Evolutionary conservation across 2,888 invertebrate species (phyloP), one percentile per base, ranked within the genome.

Genomic region (Hirtodrosophila alboralis): DNA sequence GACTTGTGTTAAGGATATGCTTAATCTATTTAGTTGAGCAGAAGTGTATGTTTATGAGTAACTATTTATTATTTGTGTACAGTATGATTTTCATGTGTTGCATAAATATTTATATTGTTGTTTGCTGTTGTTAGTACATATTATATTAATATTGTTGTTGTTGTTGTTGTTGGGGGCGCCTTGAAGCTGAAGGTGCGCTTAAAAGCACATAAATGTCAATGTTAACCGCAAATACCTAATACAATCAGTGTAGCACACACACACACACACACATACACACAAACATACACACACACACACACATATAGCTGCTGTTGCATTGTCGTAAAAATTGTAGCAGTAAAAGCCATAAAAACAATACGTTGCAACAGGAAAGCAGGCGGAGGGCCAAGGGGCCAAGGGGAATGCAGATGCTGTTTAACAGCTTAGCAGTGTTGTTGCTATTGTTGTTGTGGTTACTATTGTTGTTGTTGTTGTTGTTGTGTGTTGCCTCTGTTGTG

Each of bases 131-230:
- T 26, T 27, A 10, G 8, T n/a, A n/a, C n/a, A n/a, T n/a, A n/a
- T n/a, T n/a, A n/a, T n/a, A n/a, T n/a, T n/a, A n/a, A n/a, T 36
- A 34, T 41, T 41, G 3, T 44, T 21, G 30, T 23, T 30, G 18
- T 12, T n/a, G 13, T 40, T 8, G 7, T 43, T 31, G 14, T n/a
- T 13, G 27, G 33, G 28, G 27, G 37, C 21, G 51, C 18, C 30
- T 44, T 40, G 9, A 44, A 31, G 48, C 21, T 26, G 14, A 45
- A 41, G 41, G 12, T 58, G 45, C 59, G 66, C 64, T 70, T 52
- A 71, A 64, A 64, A 57, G 62, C 38, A 60, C 77, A 80, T 84
- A 65, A 80, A 75, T 68, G 80, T 79, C 76, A 75, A 56, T 78
- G 83, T 66, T 65, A 61, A 38, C 62, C 70, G 51, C 79, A 65